These are phyloP conservation scores for Pinna nobilis DNA, from an alignment of 1,140 invertebrate genomes.

Conservation along the genomic window DNA sequence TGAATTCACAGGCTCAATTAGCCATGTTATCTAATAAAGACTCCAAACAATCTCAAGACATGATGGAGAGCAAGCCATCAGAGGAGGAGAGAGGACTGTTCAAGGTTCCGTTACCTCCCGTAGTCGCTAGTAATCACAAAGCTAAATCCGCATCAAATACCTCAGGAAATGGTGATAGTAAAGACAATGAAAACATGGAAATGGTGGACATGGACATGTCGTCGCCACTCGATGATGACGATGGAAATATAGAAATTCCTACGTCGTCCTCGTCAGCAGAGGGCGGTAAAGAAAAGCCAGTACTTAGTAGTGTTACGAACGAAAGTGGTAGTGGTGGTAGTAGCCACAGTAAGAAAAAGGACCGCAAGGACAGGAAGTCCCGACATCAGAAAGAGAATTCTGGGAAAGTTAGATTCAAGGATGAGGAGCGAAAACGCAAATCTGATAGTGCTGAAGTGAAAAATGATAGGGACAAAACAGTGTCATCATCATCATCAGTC, in stretches of 20 bases:
- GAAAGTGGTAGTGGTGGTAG: too few relatives aligned
- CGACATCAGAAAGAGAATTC: not conserved
- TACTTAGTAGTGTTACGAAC: constrained; percentile 1
- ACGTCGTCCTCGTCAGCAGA: constrained; percentile 18
- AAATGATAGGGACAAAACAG: not conserved
- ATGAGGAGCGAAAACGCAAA: constrained; percentile 3
- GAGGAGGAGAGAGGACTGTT: constrained; percentile 51
- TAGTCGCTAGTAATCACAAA: constrained; percentile 1
- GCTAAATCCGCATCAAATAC: too few relatives aligned
- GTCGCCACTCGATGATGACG: constrained; percentile 71
- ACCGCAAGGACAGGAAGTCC: not conserved
- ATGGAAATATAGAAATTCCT: constrained; percentile 57
- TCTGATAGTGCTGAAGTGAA: not conserved
- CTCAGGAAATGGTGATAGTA: too few relatives aligned
- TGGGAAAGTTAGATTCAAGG: not conserved
- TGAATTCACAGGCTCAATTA: constrained; percentile 46
- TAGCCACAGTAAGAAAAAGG: constrained; percentile 15
- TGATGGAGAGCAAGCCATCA: constrained; percentile 1
- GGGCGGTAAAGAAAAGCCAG: constrained; percentile 16
- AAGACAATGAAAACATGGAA: constrained; percentile 67
- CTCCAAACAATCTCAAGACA: constrained; percentile 18
- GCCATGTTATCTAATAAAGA: constrained; percentile 27
- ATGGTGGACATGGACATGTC: constrained; percentile 81
- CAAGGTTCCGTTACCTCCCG: constrained; percentile 53
- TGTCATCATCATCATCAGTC: not conserved